Conservation (phyloP, 1,140 invertebrate genomes). For the Zaprionus nigranus region DNA sequence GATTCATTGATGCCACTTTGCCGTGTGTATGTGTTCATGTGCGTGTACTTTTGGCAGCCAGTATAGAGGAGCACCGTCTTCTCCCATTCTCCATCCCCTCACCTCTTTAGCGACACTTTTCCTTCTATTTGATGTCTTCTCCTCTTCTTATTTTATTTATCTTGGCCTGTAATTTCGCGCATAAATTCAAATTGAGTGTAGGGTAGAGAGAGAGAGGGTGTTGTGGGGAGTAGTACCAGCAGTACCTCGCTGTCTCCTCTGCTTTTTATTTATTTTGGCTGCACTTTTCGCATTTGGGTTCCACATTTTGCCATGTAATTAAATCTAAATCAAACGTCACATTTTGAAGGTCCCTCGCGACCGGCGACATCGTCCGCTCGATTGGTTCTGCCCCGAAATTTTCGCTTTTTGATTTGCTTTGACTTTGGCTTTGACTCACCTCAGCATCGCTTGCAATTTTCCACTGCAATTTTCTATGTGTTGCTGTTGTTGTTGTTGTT, state of each 20-base stretch:
- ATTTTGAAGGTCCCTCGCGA: constrained; percentile 71
- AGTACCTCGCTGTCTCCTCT: background rate
- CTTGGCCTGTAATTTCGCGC: constrained; percentile 78
- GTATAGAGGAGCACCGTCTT: constrained; percentile 53
- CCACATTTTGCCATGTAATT: constrained; percentile 73
- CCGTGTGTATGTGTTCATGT: constrained; percentile 14
- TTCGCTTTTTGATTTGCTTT: constrained; percentile 43
- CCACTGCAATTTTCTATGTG: constrained; percentile 43
- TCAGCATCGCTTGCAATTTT: constrained; percentile 47
- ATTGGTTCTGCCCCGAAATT: constrained; percentile 69
- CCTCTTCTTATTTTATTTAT: constrained; percentile 55
- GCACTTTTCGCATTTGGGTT: constrained; percentile 38
- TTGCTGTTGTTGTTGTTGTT: constrained; percentile 23
- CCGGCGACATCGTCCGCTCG: constrained; percentile 61
- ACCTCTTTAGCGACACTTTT: constrained; percentile 37
- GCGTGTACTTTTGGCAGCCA: constrained; percentile 62
- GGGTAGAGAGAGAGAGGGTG: background rate
- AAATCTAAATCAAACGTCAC: constrained; percentile 83
- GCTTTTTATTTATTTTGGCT: constrained; percentile 60
- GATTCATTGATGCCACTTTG: constrained; percentile 81
- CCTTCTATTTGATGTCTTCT: constrained; percentile 77
- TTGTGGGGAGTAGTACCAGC: background rate
- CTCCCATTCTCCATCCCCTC: background rate
- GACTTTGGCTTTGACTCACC: constrained; percentile 60
- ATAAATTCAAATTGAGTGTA: constrained; percentile 59